These are phyloP conservation scores for Apamea monoglypha DNA, from an alignment of 2,888 invertebrate species.

Conservation along the genomic window DNA sequence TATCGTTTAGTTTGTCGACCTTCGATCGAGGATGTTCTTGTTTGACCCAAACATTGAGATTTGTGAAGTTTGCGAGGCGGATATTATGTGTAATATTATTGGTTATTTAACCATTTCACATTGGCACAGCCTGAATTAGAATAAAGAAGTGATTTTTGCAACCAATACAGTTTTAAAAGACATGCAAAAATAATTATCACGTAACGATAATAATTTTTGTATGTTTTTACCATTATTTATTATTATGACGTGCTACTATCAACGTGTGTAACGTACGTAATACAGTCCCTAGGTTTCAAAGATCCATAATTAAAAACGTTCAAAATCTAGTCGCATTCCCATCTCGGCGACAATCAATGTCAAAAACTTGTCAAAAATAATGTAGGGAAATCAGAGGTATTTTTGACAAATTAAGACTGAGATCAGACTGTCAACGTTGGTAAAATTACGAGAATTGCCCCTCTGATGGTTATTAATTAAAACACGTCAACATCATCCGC, in stretches of 20 bases:
- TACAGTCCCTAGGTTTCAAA: neutral
- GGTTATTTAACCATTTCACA: neutral
- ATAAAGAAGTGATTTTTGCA: neutral
- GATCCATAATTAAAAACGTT: neutral
- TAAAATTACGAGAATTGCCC: too few species aligned
- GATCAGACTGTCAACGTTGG: neutral
- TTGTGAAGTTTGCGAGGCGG: constrained; percentile 15
- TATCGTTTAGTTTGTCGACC: constrained; percentile 41
- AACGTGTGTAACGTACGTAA: neutral
- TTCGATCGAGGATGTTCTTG: constrained; percentile 18
- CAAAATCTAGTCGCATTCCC: neutral
- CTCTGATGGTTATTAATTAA: neutral
- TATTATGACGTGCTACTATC: neutral
- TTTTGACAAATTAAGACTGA: neutral
- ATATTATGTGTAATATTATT: neutral
- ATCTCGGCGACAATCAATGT: neutral
- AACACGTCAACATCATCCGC: neutral
- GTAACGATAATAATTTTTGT: neutral
- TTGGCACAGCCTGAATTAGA: neutral
- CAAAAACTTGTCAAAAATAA: neutral
- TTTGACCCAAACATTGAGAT: constrained; percentile 34
- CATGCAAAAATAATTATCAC: too few species aligned
- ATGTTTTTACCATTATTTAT: neutral
- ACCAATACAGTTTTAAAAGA: neutral
- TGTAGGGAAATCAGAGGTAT: neutral